These are phyloP conservation scores for Drosophila kuntzei DNA, from an alignment of 2,888 invertebrate species.

Conservation along the genomic window DNA sequence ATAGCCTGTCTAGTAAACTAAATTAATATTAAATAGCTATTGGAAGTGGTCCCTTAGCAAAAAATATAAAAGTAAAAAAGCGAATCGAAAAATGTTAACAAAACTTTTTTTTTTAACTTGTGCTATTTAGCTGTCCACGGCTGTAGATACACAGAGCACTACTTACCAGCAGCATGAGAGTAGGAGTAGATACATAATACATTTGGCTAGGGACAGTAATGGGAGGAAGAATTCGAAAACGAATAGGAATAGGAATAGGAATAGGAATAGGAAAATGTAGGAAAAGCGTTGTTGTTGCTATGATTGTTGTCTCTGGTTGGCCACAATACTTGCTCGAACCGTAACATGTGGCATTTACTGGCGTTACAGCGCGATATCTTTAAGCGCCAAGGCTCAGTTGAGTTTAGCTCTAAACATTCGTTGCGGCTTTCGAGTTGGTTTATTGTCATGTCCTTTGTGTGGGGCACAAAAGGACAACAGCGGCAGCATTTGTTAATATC, in stretches of 20 bases:
- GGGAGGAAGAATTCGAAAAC: background rate
- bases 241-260: slow-evolving; percentile 23
- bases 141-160: slow-evolving; percentile 6
- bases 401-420: slow-evolving; percentile 43
- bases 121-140: too few species aligned
- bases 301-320: slow-evolving; percentile 44
- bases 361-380: slow-evolving; percentile 56
- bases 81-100: too few species aligned
- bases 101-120: too few species aligned
- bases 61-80: too few species aligned
- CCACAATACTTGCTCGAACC: slow-evolving; percentile 50
- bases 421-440: slow-evolving; percentile 61
- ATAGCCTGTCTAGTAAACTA: too few species aligned
- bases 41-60: too few species aligned
- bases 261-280: slow-evolving; percentile 21
- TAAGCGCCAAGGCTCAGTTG: slow-evolving; percentile 29
- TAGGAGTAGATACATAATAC: slow-evolving; percentile 45
- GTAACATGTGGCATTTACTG: slow-evolving; percentile 73
- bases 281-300: slow-evolving; percentile 29
- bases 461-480: slow-evolving; percentile 49
- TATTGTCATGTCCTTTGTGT: slow-evolving; percentile 56
- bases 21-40: too few species aligned
- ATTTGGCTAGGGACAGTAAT: slow-evolving; percentile 9
- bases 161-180: slow-evolving; percentile 16
- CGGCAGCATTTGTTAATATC: slow-evolving; percentile 77